Evolutionary conservation across 2,888 invertebrate species (phyloP).

Genomic region (Callimorpha dominula): DNA sequence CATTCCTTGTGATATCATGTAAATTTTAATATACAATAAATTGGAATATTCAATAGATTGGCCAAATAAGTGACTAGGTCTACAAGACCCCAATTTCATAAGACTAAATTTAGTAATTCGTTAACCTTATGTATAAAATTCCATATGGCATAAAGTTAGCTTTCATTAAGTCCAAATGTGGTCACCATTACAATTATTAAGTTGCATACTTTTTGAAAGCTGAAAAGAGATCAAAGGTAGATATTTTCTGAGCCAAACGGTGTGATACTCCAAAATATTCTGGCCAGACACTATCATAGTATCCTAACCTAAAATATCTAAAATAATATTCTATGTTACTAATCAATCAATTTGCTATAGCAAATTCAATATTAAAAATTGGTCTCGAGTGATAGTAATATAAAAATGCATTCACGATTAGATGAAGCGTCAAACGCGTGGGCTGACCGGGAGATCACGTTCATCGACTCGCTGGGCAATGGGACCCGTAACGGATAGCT

Average conservation of each 20-base stretch:
- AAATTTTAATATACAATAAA: conserved; percentile 85
- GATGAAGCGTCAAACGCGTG: conserved; percentile 71
- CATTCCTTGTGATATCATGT: conserved; percentile 77
- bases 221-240: conserved; percentile 86
- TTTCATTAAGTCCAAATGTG: conserved; percentile 85
- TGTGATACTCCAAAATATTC: conserved; percentile 86
- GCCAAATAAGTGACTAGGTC: conserved; percentile 87
- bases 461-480: conserved; percentile 51
- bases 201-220: conserved; percentile 86
- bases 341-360: conserved; percentile 82
- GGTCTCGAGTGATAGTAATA: conserved; percentile 83
- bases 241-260: conserved; percentile 87
- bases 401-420: conserved; percentile 81
- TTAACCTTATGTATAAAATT: conserved; percentile 86
- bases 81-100: conserved; percentile 82
- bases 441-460: conserved; percentile 51
- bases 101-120: conserved; percentile 87
- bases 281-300: conserved; percentile 87
- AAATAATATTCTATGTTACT: conserved; percentile 84
- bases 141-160: conserved; percentile 87
- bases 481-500: conserved; percentile 79
- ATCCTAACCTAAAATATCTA: conserved; percentile 87
- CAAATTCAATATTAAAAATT: conserved; percentile 84
- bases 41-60: conserved; percentile 86
- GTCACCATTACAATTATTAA: conserved; percentile 83